phyloP scores from a whole-genome alignment of 1,140 invertebrate genomes.

The Eumeta japonica region DNA sequence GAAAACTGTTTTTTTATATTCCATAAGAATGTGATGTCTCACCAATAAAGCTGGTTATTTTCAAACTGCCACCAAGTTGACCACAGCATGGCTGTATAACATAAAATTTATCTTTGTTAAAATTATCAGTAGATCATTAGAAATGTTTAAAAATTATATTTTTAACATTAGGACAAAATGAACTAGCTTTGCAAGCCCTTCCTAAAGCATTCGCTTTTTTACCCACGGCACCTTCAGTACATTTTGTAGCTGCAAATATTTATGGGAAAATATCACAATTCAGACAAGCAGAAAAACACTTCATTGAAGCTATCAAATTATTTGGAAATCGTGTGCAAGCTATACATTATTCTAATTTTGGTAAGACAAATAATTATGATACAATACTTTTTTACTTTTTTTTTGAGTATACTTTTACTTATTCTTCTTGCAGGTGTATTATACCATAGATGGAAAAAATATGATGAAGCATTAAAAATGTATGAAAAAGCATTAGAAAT shows the following conservation, averaged over 20 bases:
- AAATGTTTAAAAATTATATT: no score
- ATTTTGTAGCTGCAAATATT: constrained; percentile 87
- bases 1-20: no score
- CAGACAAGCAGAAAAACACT: constrained; percentile 77
- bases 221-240: constrained; percentile 67
- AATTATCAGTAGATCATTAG: no score
- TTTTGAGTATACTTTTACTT: constrained; percentile 5
- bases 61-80: no score
- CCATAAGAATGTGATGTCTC: no score
- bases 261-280: constrained; percentile 80
- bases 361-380: constrained; percentile 57
- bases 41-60: no score
- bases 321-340: constrained; percentile 64
- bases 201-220: constrained; percentile 70
- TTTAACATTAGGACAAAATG: not conserved
- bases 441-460: constrained; percentile 90
- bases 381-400: constrained; percentile 3
- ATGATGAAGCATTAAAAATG: constrained; percentile 68
- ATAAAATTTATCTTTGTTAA: no score
- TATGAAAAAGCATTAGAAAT: constrained; percentile 76
- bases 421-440: constrained; percentile 72
- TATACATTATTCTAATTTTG: constrained; percentile 82
- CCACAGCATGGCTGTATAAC: no score
- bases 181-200: constrained; percentile 12
- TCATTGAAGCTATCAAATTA: constrained; percentile 71